Percentiles rank a stretch among this genome's conserved stretches.
phyloP scores from a whole-genome alignment of 2,888 invertebrate genomes.

The Brassicogethes aeneus region DNA sequence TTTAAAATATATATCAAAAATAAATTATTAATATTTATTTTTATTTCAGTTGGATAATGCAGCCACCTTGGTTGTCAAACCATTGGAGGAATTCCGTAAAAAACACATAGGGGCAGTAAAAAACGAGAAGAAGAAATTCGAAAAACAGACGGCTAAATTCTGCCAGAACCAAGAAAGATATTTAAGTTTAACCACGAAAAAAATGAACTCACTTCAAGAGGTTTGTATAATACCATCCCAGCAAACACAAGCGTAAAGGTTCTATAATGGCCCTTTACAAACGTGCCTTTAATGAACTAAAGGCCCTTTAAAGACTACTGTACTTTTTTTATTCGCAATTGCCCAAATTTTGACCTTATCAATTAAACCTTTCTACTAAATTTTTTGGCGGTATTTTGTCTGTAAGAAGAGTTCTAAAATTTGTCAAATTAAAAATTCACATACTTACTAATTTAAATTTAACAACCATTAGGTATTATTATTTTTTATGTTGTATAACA shows the following conservation, averaged over 20 bases:
- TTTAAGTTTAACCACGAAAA: conserved; percentile 85
- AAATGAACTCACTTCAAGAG: conserved; percentile 84
- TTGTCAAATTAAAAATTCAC: too few species aligned
- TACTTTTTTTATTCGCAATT: neutral
- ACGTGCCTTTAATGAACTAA: too few species aligned
- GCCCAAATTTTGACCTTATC: too few species aligned
- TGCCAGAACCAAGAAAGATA: conserved; percentile 95
- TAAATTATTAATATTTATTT: neutral
- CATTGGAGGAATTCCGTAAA: conserved; percentile 88
- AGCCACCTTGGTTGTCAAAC: conserved; percentile 86
- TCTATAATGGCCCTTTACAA: too few species aligned
- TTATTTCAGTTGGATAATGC: conserved; percentile 77
- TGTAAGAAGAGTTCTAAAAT: conserved; percentile 7
- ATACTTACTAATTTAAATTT: too few species aligned
- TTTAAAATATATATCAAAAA: too few species aligned
- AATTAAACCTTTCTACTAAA: too few species aligned
- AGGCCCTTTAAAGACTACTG: neutral
- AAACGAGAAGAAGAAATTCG: conserved; percentile 95
- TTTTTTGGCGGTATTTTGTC: conserved; percentile 11
- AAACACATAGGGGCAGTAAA: conserved; percentile 93
- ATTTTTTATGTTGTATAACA: too few species aligned
- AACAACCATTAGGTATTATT: too few species aligned
- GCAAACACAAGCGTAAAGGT: too few species aligned
- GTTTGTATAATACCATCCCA: conserved; percentile 48
- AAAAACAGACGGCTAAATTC: conserved; percentile 95